Percentiles rank a stretch among this genome's conserved stretches.
Conservation (phyloP, 1,140 invertebrate genomes). For the Drosophila kurseongensis region DNA sequence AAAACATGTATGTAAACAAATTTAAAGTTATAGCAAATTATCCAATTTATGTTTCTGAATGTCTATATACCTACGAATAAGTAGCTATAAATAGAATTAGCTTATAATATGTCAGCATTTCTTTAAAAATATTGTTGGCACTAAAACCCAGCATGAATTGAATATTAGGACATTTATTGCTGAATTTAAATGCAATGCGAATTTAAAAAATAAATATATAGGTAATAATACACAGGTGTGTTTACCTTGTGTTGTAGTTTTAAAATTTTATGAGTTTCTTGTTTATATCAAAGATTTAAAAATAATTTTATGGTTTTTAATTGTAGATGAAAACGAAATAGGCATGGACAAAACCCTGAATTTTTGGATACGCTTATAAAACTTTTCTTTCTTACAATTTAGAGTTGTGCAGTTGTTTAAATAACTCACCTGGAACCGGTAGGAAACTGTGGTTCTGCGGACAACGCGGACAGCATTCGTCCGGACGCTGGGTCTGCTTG, state of each 20-base stretch:
- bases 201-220: not conserved
- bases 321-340: too few relatives aligned
- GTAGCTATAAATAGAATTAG: not conserved
- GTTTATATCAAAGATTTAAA: too few relatives aligned
- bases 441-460: slow-evolving; percentile 87
- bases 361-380: too few relatives aligned
- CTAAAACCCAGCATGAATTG: too few relatives aligned
- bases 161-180: not conserved
- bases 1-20: too few relatives aligned
- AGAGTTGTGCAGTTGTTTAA: too few relatives aligned
- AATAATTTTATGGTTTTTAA: too few relatives aligned
- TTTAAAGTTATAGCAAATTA: not conserved
- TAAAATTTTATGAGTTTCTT: too few relatives aligned
- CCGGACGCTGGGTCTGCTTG: slow-evolving; percentile 88
- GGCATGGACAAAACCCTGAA: too few relatives aligned
- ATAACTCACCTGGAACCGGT: slow-evolving; percentile 85
- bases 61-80: not conserved
- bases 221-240: not conserved
- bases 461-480: slow-evolving; percentile 94
- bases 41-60: not conserved
- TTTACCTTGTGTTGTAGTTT: too few relatives aligned
- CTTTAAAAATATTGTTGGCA: not conserved
- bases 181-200: not conserved
- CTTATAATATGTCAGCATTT: not conserved
- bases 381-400: too few relatives aligned